Percentiles rank a stretch among this genome's conserved stretches.
Evolutionary conservation across 2,888 invertebrate genomes (phyloP).

Genomic region (Cyclophora punctaria): DNA sequence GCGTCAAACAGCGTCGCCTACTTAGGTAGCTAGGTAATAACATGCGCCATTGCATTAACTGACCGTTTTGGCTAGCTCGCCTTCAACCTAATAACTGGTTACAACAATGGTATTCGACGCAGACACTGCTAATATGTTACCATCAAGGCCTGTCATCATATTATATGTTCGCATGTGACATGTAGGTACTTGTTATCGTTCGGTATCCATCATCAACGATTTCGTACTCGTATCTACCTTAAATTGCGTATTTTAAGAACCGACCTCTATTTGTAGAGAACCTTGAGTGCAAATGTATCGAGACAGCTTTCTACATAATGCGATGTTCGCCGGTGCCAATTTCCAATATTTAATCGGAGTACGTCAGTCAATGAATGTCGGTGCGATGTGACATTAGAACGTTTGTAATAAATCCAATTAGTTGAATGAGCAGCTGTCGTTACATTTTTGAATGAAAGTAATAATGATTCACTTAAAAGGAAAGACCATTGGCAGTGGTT

Average conservation of each 20-base stretch:
- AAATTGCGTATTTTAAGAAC: conserved; percentile 17
- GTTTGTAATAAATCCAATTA: conserved; percentile 5
- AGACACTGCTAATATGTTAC: conserved; percentile 13
- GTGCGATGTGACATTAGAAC: no score
- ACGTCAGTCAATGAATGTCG: no score
- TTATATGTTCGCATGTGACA: neutral
- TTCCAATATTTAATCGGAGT: neutral
- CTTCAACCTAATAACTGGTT: no score
- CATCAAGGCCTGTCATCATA: conserved; percentile 6
- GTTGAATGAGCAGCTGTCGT: conserved; percentile 7
- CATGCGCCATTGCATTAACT: conserved; percentile 26
- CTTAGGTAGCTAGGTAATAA: conserved; percentile 30
- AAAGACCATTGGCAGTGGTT: conserved; percentile 43
- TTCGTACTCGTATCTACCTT: neutral
- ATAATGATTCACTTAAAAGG: conserved; percentile 43
- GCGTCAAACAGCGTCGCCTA: conserved; percentile 20
- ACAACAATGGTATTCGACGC: conserved; percentile 15
- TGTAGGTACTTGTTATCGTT: no score
- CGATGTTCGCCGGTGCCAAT: conserved; percentile 3
- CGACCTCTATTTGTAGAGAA: conserved; percentile 22
- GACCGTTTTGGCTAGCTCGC: conserved; percentile 16
- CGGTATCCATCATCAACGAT: no score
- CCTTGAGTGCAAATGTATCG: conserved; percentile 26
- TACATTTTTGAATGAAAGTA: conserved; percentile 28
- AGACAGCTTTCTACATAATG: conserved; percentile 20